Percentiles rank a stretch among this genome's conserved stretches.
These are phyloP conservation scores for Macrotis lagotis DNA, from an alignment of 2,113 vertebrate species.

Conservation along the genomic window DNA sequence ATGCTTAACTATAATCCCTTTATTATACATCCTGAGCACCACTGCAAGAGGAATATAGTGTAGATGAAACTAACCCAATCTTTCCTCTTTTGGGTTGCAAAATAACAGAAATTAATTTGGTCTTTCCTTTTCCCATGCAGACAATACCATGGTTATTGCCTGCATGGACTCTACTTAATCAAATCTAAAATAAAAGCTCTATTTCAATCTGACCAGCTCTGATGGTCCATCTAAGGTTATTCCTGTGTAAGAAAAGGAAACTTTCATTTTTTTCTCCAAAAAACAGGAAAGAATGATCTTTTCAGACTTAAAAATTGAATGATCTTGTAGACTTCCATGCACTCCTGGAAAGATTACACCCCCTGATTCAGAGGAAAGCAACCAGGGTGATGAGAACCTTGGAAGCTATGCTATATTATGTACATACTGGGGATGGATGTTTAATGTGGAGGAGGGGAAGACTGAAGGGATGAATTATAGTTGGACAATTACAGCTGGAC, in stretches of 20 bases:
- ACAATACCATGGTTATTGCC: background rate
- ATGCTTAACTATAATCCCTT: background rate
- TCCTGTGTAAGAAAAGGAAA: background rate
- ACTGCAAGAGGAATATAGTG: conserved; percentile 38
- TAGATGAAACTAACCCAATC: conserved; percentile 22
- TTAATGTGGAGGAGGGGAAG: background rate
- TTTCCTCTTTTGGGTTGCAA: background rate
- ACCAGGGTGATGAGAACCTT: background rate
- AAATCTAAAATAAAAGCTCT: conserved; percentile 22
- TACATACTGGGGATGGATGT: background rate
- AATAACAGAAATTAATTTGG: background rate
- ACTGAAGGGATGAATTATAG: background rate
- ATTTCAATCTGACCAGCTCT: background rate
- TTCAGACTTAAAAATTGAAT: background rate
- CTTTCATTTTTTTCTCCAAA: background rate
- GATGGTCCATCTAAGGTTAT: background rate
- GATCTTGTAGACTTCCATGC: background rate
- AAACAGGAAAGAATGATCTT: background rate
- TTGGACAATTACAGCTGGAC: background rate
- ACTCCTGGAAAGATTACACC: background rate
- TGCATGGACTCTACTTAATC: background rate
- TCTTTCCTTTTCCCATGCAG: background rate
- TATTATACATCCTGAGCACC: conserved; percentile 44
- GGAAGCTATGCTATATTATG: background rate
- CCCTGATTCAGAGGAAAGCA: background rate